Conservation (phyloP, 2,888 invertebrate species). For the Theretra japonica region DNA sequence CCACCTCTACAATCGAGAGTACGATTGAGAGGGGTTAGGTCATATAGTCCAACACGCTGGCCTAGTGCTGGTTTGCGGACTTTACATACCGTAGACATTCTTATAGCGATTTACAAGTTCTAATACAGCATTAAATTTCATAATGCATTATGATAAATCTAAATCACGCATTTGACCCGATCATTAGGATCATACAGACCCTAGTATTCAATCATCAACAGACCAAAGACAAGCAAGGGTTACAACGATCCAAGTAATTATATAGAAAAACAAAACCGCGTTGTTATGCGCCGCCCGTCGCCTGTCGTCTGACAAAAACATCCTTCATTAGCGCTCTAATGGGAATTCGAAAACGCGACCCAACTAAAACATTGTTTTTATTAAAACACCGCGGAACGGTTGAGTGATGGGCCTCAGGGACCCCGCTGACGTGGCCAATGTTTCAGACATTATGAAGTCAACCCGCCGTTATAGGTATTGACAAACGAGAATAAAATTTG, state of each 20-base stretch:
- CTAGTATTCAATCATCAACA: not conserved
- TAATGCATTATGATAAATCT: no score
- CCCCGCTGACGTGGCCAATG: slow-evolving; percentile 27
- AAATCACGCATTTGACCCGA: no score
- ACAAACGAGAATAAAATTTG: not conserved
- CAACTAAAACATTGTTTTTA: slow-evolving; percentile 33
- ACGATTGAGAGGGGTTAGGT: no score
- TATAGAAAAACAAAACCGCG: slow-evolving; percentile 39
- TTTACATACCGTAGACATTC: no score
- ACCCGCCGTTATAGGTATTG: not conserved
- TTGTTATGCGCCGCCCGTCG: slow-evolving; percentile 38
- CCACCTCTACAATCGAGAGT: no score
- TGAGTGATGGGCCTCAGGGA: slow-evolving; percentile 32
- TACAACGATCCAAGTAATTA: slow-evolving; percentile 31
- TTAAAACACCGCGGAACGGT: slow-evolving; percentile 28
- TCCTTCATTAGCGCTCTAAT: slow-evolving; percentile 46
- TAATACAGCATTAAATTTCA: no score
- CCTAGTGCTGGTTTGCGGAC: no score
- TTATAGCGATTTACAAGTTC: no score
- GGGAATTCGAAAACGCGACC: slow-evolving; percentile 64
- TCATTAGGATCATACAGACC: not conserved
- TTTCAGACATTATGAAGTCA: slow-evolving; percentile 26
- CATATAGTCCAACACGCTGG: no score
- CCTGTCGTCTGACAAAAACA: slow-evolving; percentile 41
- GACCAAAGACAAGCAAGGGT: not conserved